phyloP scores from a whole-genome alignment of 2,797 vertebrate genomes.

The Spatula versicolor region DNA sequence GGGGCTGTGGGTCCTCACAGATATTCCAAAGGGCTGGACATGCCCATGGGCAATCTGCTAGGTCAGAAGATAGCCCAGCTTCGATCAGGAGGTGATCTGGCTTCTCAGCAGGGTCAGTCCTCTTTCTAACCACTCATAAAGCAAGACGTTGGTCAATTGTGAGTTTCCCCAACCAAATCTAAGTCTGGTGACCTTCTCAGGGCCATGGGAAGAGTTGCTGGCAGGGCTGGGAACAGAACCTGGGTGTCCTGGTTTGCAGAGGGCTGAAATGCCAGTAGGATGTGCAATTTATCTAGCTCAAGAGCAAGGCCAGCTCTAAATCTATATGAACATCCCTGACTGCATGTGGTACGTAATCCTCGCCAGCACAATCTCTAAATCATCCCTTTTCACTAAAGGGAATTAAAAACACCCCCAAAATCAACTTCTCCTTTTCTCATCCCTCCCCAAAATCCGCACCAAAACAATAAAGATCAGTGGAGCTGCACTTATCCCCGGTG shows the following conservation, averaged over 20 bases:
- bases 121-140: not conserved
- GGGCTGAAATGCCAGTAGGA: not conserved
- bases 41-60: not conserved
- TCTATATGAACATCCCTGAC: not conserved
- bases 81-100: not conserved
- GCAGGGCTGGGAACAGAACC: not conserved
- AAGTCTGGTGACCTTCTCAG: not conserved
- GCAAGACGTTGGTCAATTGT: not conserved
- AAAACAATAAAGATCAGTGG: not conserved
- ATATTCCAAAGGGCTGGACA: not conserved
- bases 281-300: not conserved
- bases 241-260: not conserved
- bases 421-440: not conserved
- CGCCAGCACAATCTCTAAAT: not conserved
- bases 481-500: not conserved
- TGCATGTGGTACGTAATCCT: not conserved
- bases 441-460: not conserved
- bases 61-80: not conserved
- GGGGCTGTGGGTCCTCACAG: not conserved
- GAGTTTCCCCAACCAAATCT: not conserved
- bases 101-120: not conserved
- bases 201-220: not conserved
- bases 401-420: not conserved
- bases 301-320: not conserved
- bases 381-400: not conserved